Conservation (phyloP, 2,113 vertebrate genomes). For the Toxostoma redivivum region DNA sequence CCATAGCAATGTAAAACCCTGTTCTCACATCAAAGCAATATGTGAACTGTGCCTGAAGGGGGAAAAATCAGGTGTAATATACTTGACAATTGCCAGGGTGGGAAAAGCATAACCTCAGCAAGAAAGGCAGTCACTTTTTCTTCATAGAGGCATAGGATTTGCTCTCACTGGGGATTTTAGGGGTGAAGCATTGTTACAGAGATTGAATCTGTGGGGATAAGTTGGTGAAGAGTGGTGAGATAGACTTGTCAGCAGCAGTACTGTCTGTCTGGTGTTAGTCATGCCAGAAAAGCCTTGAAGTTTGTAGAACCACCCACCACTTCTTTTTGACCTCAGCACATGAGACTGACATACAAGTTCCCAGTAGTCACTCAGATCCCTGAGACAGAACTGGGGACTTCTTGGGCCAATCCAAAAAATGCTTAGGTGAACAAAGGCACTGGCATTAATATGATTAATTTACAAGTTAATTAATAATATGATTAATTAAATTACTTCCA, state of each 20-base stretch:
- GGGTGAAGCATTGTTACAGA: neutral
- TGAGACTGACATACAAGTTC: neutral
- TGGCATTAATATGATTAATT: neutral
- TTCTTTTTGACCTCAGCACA: fast-evolving
- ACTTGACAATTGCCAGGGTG: neutral
- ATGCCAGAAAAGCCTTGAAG: neutral
- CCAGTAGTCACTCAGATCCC: neutral
- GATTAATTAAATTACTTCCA: neutral
- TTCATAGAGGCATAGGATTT: neutral
- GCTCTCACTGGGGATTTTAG: neutral
- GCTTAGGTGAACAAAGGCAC: neutral
- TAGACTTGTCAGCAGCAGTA: neutral
- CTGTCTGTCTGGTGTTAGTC: neutral
- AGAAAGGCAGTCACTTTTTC: neutral
- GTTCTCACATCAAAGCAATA: neutral
- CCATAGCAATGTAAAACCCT: neutral
- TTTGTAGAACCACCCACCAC: neutral
- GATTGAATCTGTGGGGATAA: neutral
- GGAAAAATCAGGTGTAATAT: neutral
- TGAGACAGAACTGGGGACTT: neutral
- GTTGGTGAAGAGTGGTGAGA: neutral
- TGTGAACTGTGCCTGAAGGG: neutral
- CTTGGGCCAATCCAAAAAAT: neutral
- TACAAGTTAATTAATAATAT: neutral
- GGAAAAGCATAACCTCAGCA: neutral